phyloP scores from a whole-genome alignment of 2,113 vertebrate genomes.

The Hippocampus guttulatus region DNA sequence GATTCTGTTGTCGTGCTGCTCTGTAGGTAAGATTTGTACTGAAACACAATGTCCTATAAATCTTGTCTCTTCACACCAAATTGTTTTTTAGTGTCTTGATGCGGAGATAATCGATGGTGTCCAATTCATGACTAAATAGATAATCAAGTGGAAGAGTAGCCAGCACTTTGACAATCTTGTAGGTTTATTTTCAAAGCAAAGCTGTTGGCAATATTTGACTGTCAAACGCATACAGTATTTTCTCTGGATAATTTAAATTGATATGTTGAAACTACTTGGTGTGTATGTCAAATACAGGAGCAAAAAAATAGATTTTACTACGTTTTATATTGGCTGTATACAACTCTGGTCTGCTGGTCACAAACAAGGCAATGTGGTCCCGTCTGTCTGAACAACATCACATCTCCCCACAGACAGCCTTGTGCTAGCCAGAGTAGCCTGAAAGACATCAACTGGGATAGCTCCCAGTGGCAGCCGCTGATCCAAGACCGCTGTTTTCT shows the following conservation, averaged over 20 bases:
- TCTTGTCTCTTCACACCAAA: background rate
- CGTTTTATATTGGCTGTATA: background rate
- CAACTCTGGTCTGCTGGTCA: background rate
- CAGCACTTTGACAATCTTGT: background rate
- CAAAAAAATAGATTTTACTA: background rate
- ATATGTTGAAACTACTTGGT: background rate
- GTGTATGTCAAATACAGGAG: background rate
- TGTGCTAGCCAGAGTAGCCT: slow-evolving; percentile 98
- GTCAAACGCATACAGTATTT: background rate
- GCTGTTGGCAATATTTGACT: background rate
- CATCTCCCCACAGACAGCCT: slow-evolving; percentile 79
- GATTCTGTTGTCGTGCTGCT: slow-evolving; percentile 95
- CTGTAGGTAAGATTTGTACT: slow-evolving; percentile 79
- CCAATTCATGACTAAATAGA: background rate
- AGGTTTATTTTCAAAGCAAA: background rate
- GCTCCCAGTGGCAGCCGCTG: slow-evolving; percentile 96
- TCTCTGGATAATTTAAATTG: background rate
- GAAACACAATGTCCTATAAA: background rate
- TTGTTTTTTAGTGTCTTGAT: background rate
- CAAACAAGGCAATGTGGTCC: background rate
- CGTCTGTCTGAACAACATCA: background rate
- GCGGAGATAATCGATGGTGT: background rate
- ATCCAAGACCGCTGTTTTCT: slow-evolving; percentile 98
- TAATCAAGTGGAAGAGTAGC: background rate
- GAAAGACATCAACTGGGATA: slow-evolving; percentile 99